phyloP scores from a whole-genome alignment of 2,888 invertebrate genomes.

The Apodemia mormo region DNA sequence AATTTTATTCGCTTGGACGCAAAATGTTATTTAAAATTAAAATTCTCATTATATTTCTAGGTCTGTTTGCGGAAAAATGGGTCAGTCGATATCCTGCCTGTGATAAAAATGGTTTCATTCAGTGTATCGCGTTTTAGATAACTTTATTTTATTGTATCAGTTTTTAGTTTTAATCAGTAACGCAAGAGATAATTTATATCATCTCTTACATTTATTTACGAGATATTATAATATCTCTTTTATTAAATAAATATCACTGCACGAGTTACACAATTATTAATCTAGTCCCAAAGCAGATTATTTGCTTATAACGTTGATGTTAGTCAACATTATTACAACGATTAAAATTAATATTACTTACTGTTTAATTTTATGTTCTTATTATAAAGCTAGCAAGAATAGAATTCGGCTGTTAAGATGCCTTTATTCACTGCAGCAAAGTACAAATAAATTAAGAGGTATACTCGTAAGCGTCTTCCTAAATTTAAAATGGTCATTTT shows the following conservation, averaged over 20 bases:
- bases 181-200: too few relatives aligned
- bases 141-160: not conserved
- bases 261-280: too few relatives aligned
- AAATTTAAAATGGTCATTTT: conserved; percentile 16
- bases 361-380: not conserved
- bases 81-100: conserved; percentile 8
- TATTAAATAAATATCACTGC: too few relatives aligned
- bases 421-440: conserved; percentile 14
- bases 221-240: too few relatives aligned
- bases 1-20: conserved; percentile 11
- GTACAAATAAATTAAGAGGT: conserved; percentile 12
- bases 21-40: conserved; percentile 16
- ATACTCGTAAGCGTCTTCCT: not conserved
- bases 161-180: not conserved
- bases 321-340: too few relatives aligned
- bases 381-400: not conserved
- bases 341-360: too few relatives aligned
- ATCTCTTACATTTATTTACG: too few relatives aligned
- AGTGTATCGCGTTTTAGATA: not conserved
- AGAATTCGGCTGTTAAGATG: not conserved
- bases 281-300: too few relatives aligned
- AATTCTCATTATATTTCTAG: conserved; percentile 17
- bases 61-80: conserved; percentile 13
- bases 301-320: too few relatives aligned
- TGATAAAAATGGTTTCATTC: not conserved